Base-by-base conservation (phyloP, 2,113 vertebrate species). In the Pterocles burchelli region DNA sequence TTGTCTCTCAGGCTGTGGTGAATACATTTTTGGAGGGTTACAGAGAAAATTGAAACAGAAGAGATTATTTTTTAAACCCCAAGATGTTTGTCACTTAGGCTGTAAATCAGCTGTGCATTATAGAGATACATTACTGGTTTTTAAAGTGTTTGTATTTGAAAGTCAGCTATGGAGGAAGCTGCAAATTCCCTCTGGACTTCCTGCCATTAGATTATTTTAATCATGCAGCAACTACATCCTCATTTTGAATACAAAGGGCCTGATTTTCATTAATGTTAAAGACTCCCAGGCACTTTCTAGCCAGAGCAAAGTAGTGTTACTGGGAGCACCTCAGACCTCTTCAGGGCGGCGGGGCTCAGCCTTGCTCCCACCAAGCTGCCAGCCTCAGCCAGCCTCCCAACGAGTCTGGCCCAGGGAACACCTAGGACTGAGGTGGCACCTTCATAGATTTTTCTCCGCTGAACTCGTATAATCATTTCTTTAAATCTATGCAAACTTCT, bases 111-210 rank as follows among this genome's bases (percentile, higher is more conserved):
- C 34, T 77, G 18, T 57, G 51, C 19, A 8, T 84, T 71, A 63
- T 29, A 73, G 59, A 86, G 71, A 51, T 24, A 55, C 1, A 17
- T 70, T 82, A 66, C 51, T 90, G 55, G 63, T 77, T 74, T 85
- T 93, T 63, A 61, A 90, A 93, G 26, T 36, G 58, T 80, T 85
- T 67, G 51, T 65, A 63, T 92, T 93, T 90, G 52, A 87, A 91
- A 93, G 67, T 59, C 45, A 61, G 3, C 68, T 78, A 12, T 11
- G 31, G 48, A 48, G 52, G 82, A 95, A 93, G 48, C 19, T 88
- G 33, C 10, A 73, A 81, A 93, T 74, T 86, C 85, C 59, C 75
- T 24, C 75, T 38, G 63, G 95, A 59, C 55, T 81, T 90, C 49
- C n/a, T 88, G 38, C 33, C 43, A 57, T 71, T 90, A 74, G 43